Evolutionary conservation across 2,888 invertebrate genomes (phyloP).

Genomic region (Eueremaeus valkanovi): DNA sequence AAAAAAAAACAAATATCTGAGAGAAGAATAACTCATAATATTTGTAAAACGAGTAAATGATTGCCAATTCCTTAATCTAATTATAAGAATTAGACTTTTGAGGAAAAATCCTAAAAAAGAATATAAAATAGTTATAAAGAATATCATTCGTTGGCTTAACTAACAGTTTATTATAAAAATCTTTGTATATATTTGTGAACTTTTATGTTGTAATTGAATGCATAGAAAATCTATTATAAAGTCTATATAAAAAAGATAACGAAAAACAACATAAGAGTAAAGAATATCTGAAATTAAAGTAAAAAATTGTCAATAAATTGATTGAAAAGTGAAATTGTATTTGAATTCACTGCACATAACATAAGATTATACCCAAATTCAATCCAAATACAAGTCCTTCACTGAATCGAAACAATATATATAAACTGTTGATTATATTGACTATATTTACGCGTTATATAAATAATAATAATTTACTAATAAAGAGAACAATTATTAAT

Average conservation of each 20-base stretch:
- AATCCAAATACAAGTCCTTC: neutral
- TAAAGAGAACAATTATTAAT: neutral
- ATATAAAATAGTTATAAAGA: neutral
- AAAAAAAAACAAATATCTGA: neutral
- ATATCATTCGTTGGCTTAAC: neutral
- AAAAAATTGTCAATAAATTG: neutral
- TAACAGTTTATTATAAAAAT: constrained; percentile 13
- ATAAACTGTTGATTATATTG: neutral
- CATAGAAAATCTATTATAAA: neutral
- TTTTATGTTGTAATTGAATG: neutral
- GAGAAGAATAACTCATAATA: neutral
- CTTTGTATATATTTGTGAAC: constrained; percentile 17
- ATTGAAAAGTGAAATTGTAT: neutral
- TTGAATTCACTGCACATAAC: neutral
- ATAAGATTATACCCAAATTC: neutral
- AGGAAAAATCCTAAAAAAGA: neutral
- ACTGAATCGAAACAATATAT: neutral
- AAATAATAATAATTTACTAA: constrained; percentile 22
- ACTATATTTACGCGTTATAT: neutral
- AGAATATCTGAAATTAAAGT: too few species aligned
- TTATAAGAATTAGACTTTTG: neutral
- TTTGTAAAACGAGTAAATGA: neutral
- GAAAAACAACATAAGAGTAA: constrained; percentile 17
- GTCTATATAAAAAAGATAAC: neutral
- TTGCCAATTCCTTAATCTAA: neutral